These are phyloP conservation scores for Emydura subglobosa DNA, from an alignment of 2,113 vertebrate genomes.

Conservation along the genomic window DNA sequence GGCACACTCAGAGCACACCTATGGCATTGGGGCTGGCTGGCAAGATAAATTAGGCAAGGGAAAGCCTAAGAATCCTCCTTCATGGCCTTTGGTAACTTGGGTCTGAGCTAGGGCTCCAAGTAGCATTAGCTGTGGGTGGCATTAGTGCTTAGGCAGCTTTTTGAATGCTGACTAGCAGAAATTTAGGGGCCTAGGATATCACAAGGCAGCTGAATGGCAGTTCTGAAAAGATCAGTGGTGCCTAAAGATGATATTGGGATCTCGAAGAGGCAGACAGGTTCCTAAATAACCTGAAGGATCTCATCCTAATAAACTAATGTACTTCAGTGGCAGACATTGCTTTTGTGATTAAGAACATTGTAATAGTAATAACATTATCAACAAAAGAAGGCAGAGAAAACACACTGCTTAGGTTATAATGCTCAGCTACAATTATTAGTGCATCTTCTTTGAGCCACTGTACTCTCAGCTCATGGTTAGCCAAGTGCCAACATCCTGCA, in stretches of 20 bases:
- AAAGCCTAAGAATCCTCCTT: not conserved
- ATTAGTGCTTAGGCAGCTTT: not conserved
- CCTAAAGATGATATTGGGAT: no score
- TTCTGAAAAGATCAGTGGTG: no score
- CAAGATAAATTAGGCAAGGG: not conserved
- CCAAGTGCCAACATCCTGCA: not conserved
- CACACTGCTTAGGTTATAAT: not conserved
- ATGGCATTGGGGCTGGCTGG: not conserved
- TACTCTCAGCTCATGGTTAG: not conserved
- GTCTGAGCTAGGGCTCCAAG: not conserved
- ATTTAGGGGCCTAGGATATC: no score
- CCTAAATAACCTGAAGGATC: no score
- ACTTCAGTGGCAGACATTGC: not conserved
- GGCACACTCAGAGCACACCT: not conserved
- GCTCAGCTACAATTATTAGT: not conserved
- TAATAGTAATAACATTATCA: not conserved
- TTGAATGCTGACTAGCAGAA: not conserved
- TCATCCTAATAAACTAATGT: not conserved
- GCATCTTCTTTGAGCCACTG: not conserved
- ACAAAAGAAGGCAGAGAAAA: not conserved
- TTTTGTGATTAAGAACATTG: not conserved
- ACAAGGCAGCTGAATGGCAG: no score
- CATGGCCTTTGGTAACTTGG: not conserved
- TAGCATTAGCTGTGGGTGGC: not conserved
- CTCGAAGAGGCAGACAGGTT: not conserved